phyloP scores from a whole-genome alignment of 2,113 vertebrate species.

The Meles meles region DNA sequence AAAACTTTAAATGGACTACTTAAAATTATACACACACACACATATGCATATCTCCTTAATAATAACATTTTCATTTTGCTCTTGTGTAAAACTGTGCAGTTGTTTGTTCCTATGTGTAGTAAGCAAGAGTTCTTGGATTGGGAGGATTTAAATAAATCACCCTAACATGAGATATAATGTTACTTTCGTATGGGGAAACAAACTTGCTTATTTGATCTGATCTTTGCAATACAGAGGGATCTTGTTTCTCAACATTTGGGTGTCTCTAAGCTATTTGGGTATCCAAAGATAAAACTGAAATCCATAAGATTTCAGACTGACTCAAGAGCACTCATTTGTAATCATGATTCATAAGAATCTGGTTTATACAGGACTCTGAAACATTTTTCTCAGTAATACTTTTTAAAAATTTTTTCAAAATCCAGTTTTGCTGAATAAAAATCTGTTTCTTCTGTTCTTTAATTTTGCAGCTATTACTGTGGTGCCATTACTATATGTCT shows the following conservation, averaged over 20 bases:
- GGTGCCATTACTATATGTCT: neutral
- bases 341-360: neutral
- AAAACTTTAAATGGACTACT: conserved; percentile 69
- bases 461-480: neutral
- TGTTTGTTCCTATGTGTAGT: conserved; percentile 11
- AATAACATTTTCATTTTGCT: conserved; percentile 30
- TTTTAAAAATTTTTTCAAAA: neutral
- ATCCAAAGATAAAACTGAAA: conserved; percentile 22
- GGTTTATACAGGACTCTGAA: neutral
- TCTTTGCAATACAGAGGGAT: neutral
- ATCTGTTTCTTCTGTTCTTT: neutral
- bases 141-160: conserved; percentile 41
- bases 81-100: conserved; percentile 28
- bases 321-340: neutral
- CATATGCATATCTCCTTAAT: neutral
- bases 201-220: conserved; percentile 29
- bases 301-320: conserved; percentile 1
- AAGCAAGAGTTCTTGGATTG: neutral
- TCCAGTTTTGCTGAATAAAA: conserved; percentile 30
- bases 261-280: neutral
- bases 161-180: neutral
- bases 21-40: conserved; percentile 44
- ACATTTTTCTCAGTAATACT: neutral
- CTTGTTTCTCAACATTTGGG: conserved; percentile 39
- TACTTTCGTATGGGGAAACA: conserved; percentile 19